Evolutionary conservation across 2,797 vertebrate genomes (phyloP).

Genomic region (Micropoecilia bifurca): DNA sequence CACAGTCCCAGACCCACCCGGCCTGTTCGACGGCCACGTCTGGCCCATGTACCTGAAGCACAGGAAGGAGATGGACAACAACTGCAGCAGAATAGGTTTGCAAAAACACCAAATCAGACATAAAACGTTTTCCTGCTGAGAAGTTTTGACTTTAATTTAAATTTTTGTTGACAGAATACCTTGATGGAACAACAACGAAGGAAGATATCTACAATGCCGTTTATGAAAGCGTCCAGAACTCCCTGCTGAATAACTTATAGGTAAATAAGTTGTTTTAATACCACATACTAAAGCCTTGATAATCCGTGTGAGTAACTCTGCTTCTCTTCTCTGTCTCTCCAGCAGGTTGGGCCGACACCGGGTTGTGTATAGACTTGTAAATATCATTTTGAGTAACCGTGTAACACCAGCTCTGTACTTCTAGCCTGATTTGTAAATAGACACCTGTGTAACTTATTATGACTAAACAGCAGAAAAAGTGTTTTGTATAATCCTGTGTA

Average conservation of each 20-base stretch:
- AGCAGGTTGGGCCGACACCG: slow-evolving; percentile 56
- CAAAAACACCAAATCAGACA: background rate
- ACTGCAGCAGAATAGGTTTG: slow-evolving; percentile 83
- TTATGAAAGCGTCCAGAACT: slow-evolving; percentile 87
- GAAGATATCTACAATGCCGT: slow-evolving; percentile 86
- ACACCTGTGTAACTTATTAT: slow-evolving; percentile 70
- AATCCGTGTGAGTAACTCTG: background rate
- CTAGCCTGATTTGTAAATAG: slow-evolving; percentile 80
- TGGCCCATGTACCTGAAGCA: slow-evolving; percentile 97
- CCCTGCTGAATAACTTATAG: slow-evolving; percentile 86
- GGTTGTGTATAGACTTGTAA: slow-evolving; percentile 87
- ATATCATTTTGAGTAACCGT: slow-evolving; percentile 73
- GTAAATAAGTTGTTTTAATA: slow-evolving; percentile 45
- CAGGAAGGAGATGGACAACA: slow-evolving; percentile 88
- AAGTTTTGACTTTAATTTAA: background rate
- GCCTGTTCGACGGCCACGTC: slow-evolving; percentile 93
- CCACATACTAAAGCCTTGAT: background rate
- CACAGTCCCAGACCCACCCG: slow-evolving; percentile 88
- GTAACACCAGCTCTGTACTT: slow-evolving; percentile 55
- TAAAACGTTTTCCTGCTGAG: background rate
- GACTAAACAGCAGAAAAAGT: slow-evolving; percentile 58
- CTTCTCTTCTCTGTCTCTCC: slow-evolving; percentile 50
- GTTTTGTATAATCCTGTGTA: slow-evolving; percentile 76
- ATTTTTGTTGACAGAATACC: slow-evolving; percentile 79
- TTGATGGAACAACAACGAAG: slow-evolving; percentile 86